A percentile compares a stretch with the other conserved stretches of the same genome.
phyloP scores from a whole-genome alignment of 1,140 invertebrate genomes.

The Drosophila busckii region DNA sequence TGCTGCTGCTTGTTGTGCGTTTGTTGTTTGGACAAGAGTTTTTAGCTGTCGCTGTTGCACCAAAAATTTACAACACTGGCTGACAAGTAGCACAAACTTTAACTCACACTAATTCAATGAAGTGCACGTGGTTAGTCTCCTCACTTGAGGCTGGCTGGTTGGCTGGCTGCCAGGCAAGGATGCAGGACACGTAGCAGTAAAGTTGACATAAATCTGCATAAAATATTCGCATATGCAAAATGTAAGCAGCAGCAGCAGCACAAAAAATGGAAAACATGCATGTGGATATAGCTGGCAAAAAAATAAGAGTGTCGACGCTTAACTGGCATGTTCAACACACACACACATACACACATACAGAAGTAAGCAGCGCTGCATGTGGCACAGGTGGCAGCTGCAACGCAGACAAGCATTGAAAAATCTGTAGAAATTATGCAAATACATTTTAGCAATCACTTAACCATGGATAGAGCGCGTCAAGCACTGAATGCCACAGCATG shows the following conservation, averaged over 20 bases:
- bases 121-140: slow-evolving; percentile 58
- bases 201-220: slow-evolving; percentile 76
- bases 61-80: slow-evolving; percentile 13
- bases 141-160: no score
- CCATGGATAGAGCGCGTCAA: slow-evolving; percentile 33
- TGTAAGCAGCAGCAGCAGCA: slow-evolving; percentile 13
- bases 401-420: slow-evolving; percentile 65
- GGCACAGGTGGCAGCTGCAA: not conserved
- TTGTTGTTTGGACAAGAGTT: slow-evolving; percentile 39
- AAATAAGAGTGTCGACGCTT: slow-evolving; percentile 39
- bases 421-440: slow-evolving; percentile 76
- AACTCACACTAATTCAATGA: slow-evolving; percentile 67
- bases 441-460: slow-evolving; percentile 74
- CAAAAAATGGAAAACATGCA: not conserved
- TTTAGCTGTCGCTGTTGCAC: slow-evolving; percentile 1
- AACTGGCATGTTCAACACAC: slow-evolving; percentile 55
- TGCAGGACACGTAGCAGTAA: slow-evolving; percentile 63
- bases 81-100: slow-evolving; percentile 23
- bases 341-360: slow-evolving; percentile 57
- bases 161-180: slow-evolving; percentile 24
- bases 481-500: not conserved
- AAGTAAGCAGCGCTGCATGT: not conserved
- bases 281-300: slow-evolving; percentile 9
- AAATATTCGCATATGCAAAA: slow-evolving; percentile 74
- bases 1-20: no score